phyloP scores from a whole-genome alignment of 1,140 invertebrate genomes.

The Meloidogyne exigua region DNA sequence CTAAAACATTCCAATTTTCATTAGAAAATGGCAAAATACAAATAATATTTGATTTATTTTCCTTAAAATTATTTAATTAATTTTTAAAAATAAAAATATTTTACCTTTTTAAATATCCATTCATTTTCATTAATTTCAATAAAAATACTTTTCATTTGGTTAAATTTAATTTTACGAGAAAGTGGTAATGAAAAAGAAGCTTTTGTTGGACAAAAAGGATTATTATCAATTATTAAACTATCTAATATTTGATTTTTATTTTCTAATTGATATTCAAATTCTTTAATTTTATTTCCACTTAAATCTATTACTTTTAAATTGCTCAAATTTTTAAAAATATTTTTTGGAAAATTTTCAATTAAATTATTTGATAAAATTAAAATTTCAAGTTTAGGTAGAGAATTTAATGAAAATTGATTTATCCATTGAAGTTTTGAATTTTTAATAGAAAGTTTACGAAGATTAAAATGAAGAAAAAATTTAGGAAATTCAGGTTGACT shows the following conservation, averaged over 20 bases:
- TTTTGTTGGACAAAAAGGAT: background rate
- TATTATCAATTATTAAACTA: background rate
- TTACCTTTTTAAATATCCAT: background rate
- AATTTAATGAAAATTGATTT: background rate
- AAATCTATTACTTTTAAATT: background rate
- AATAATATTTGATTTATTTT: background rate
- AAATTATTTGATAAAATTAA: constrained; percentile 6
- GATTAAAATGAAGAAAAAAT: background rate
- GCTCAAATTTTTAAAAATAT: background rate
- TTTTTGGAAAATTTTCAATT: constrained; percentile 1
- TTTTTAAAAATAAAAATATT: background rate
- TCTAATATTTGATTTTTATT: background rate
- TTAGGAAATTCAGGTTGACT: background rate
- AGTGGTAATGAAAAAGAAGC: background rate
- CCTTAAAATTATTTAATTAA: background rate
- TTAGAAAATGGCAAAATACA: background rate
- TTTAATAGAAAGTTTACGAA: background rate
- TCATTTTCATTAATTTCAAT: background rate
- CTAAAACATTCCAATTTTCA: background rate
- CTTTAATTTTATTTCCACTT: background rate
- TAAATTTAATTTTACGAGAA: background rate
- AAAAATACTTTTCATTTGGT: background rate
- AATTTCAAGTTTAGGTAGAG: background rate
- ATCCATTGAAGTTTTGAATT: background rate
- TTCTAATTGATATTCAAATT: background rate